Evolutionary conservation across 2,888 invertebrate species (phyloP).

Genomic region (Zeuzera pyrina): DNA sequence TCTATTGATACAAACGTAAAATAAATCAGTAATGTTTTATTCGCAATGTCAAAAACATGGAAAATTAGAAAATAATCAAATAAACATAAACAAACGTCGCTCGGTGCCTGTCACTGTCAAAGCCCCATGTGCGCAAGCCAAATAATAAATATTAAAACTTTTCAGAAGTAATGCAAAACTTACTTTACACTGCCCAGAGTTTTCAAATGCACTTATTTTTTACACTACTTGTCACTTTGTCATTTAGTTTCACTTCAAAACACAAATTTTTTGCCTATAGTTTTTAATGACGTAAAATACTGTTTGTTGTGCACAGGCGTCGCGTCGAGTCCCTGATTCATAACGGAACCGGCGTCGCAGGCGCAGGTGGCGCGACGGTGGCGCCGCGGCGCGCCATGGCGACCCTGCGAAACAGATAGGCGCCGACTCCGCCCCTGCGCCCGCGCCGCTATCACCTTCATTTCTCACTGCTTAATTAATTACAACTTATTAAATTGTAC

Average conservation of each 20-base stretch:
- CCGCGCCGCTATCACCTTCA: too few species aligned
- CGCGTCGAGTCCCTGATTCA: conserved; percentile 10
- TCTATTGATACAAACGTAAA: too few species aligned
- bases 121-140: neutral
- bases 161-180: neutral
- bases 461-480: too few species aligned
- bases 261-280: too few species aligned
- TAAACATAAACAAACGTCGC: neutral
- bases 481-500: too few species aligned
- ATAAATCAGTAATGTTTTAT: too few species aligned
- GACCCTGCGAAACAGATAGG: too few species aligned
- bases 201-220: neutral
- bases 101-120: neutral
- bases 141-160: neutral
- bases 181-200: neutral
- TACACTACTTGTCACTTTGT: neutral
- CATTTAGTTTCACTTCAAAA: neutral
- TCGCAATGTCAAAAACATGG: too few species aligned
- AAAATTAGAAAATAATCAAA: too few species aligned
- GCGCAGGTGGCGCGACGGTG: conserved; percentile 34
- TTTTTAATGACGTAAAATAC: conserved; percentile 5
- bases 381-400: conserved; percentile 58
- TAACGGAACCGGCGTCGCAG: conserved; percentile 19
- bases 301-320: conserved; percentile 11
- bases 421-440: too few species aligned